Base-by-base conservation (phyloP, 53 echinoderm and acorn worm species). In the Henricia sp. region DNA sequence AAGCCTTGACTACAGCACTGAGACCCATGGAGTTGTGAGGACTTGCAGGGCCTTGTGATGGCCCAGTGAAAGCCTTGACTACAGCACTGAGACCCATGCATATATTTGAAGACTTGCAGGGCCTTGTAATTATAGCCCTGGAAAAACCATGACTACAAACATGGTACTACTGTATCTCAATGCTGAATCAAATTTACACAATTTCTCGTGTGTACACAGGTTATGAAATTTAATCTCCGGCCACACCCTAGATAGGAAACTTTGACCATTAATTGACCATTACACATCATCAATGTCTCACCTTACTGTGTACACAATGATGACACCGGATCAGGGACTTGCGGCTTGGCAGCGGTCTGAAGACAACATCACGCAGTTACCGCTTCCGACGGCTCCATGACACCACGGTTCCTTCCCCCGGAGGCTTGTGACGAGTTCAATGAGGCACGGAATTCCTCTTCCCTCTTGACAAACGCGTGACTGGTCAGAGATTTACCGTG, bases 251-350 rank as follows among this genome's bases (percentile, higher is more conserved):
- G 6, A 44, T 44, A 24, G 40, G 38, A 41, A 41, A 68, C 2
- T 16, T 37, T 68, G 42, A 5, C 21, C 68, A 16, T 68, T 68
- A 68, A 72, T 72, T 72, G 33, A 52, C 33, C 72, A 50, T 72
- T 39, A 34, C 13, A 37, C 54, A 54, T 35, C 54, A 52, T 21
- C 5, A 54, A 16, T 9, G 30, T 53, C 30, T 73, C 54, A 73
- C 53, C 21, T 73, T 73, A 52, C 54, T 53, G 54, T 53, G 26
- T 23, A 38, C 73, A 34, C 55, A 23, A 25, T 73, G 73, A 73
- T 35, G 73, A 54, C 73, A 73, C 50, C 73, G 36, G 17, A 37
- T 36, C 73, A 21, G 42, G 21, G 10, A 73, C 73, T 54, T n/a
- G 21, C 73, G 54, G 11, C 35, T 36, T 73, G 73, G 37, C 53